Base-by-base conservation (phyloP, 2,113 vertebrate genomes). In the Edolisoma coerulescens region DNA sequence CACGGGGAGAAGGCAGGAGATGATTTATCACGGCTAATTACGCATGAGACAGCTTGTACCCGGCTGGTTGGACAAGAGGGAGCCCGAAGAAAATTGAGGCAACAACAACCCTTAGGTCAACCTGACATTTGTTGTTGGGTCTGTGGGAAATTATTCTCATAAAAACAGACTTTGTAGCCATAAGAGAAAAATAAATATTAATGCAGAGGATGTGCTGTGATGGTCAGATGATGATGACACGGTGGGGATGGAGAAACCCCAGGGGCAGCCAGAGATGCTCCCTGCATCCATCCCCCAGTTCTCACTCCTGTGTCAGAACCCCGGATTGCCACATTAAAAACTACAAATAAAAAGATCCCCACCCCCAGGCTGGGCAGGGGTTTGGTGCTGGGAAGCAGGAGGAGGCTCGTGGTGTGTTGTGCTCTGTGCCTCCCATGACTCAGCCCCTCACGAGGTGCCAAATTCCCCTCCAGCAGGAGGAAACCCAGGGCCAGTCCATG, bases 111-210 rank as follows among this genome's bases (percentile, higher is more conserved):
- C 79, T 83, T 18, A 61, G 96, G 96, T 96, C 94, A 95, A 73
- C 76, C 79, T 95, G 96, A 95, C 96, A 94, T 95, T 96, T 85
- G 61, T 41, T 85, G 71, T 91, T 74, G 75, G 21, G 44, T 21
- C 75, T 91, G 37, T 83, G 85, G 87, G 92, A 85, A 94, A 93
- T 85, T 21, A 60, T 21, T 28, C 84, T 76, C 82, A 60, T 52
- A 28, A 91, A 89, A 87, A 22, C 82, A 85, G 74, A 52, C 37
- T 61, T 69, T 52, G 50, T 27, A 87, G 82, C 53, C 75, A 6
- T 52, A 56, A 59, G 70, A 93, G 61, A 63, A 73, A 28, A 84
- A 64, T 21, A 47, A 52, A 52, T 30, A 30, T 53, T 59, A 39
- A 20, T 1, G 14, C 61, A 60, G 81, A 57, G 64, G 73, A 16